Conservation (phyloP, 2,888 invertebrate species). For the Synanthedon myopaeformis region DNA sequence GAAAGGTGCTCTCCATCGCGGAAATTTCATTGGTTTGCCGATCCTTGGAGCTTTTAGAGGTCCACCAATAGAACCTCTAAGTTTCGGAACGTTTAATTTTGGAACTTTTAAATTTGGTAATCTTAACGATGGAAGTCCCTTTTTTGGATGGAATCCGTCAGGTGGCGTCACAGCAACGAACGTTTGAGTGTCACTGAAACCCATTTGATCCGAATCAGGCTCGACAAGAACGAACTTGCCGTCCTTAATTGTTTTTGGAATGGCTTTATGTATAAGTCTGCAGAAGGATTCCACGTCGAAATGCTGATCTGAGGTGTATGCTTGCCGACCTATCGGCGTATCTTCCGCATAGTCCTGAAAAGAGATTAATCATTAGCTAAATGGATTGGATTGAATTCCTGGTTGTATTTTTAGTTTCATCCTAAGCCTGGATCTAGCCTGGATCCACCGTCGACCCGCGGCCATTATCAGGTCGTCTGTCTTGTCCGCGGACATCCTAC, state of each 20-base stretch:
- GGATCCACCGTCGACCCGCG: too few relatives aligned
- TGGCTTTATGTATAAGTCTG: constrained; percentile 40
- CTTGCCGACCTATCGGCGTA: background rate
- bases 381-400: too few relatives aligned
- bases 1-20: constrained; percentile 19
- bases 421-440: too few relatives aligned
- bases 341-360: background rate
- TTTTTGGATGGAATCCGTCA: constrained; percentile 26
- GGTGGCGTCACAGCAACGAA: constrained; percentile 41
- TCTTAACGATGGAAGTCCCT: constrained; percentile 26
- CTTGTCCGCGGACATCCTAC: too few relatives aligned
- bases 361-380: background rate
- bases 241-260: constrained; percentile 46
- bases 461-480: too few relatives aligned
- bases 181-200: constrained; percentile 31
- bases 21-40: constrained; percentile 27
- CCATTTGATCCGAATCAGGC: constrained; percentile 33
- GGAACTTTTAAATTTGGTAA: constrained; percentile 36
- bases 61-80: constrained; percentile 11
- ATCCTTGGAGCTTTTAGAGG: constrained; percentile 29
- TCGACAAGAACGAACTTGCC: constrained; percentile 40
- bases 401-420: too few relatives aligned
- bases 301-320: constrained; percentile 3
- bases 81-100: constrained; percentile 28
- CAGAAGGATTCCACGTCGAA: constrained; percentile 46